A percentile compares a stretch with the other conserved stretches of the same genome.
These are phyloP conservation scores for Cephalopholis sonnerati DNA, from an alignment of 2,113 vertebrate genomes.

Conservation along the genomic window DNA sequence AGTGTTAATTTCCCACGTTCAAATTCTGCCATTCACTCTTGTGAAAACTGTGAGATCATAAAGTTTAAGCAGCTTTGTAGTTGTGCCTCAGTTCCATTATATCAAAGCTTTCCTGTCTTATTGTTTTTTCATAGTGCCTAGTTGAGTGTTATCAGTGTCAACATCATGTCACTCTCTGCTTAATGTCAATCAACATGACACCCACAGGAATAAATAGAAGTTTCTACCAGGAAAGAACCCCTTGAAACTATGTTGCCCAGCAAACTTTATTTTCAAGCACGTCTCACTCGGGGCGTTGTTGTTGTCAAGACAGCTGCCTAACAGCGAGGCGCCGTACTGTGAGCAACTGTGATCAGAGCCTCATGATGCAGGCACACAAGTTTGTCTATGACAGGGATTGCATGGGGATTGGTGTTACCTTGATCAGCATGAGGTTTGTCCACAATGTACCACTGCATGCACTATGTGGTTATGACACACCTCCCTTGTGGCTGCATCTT, in stretches of 20 bases:
- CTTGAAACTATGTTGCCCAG: conserved; percentile 8
- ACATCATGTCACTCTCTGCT: conserved; percentile 12
- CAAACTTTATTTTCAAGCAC: conserved; percentile 10
- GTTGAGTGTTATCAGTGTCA: neutral
- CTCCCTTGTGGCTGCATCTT: neutral
- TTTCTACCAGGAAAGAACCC: conserved; percentile 15
- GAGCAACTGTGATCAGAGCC: conserved; percentile 16
- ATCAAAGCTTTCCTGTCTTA: neutral
- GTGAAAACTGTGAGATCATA: too few species aligned
- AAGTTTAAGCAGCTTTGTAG: too few species aligned
- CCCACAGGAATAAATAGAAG: conserved; percentile 24
- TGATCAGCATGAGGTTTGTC: neutral
- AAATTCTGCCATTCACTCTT: too few species aligned
- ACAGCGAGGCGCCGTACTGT: conserved; percentile 14
- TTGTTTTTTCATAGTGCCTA: neutral
- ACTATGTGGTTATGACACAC: neutral
- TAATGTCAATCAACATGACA: conserved; percentile 28
- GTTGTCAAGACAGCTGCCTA: conserved; percentile 12
- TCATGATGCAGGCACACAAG: neutral
- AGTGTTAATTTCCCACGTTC: neutral
- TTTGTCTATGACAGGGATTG: neutral
- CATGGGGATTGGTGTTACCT: neutral
- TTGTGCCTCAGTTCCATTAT: neutral
- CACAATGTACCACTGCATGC: neutral
- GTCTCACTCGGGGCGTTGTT: conserved; percentile 21